Evolutionary conservation across 2,888 invertebrate genomes (phyloP), one percentile per base, ranked within the genome.

Genomic region (Atrina japonica): DNA sequence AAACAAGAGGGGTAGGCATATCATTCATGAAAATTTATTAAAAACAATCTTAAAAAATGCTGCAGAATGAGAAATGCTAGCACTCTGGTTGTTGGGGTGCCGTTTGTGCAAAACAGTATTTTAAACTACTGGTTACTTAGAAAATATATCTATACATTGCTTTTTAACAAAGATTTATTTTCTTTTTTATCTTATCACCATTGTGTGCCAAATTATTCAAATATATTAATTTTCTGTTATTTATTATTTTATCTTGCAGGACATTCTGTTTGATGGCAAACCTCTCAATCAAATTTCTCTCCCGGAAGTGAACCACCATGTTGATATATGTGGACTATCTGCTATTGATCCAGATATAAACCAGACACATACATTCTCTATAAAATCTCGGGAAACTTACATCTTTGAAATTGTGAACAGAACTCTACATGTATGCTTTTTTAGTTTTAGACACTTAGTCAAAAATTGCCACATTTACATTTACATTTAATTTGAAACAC

Each of bases 331-430:
- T 18, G 50, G 29, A 23, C 47, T 83, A 55, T 66, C 74, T 11
- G 75, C 78, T 2, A 50, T 71, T 25, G 83, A 83, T 41, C 58
- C 70, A 60, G 83, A 82, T 58, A 43, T 27, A n/a, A 63, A 53
- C 0, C 80, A 83, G 52, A 64, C 53, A 2, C 76, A 78, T 65
- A 66, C 55, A n/a, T 81, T 70, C 70, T 64, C 21, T 7, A 60
- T 83, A 3, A 35, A 29, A 18, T 30, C 40, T 23, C 64, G 63
- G 21, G 50, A 60, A 1, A 41, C 23, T 25, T 40, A n/a, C 1
- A 18, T 49, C 9, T 78, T 78, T 60, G 65, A 70, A 63, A 49
- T 78, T 6, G 27, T 64, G 6, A 67, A 55, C 18, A 66, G 67
- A n/a, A 41, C 40, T 25, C 55, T 78, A 23, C 73, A 43, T 70